A percentile compares a stretch with the other conserved stretches of the same genome.
Conservation (phyloP, 2,888 invertebrate genomes). For the Agrotis exclamationis region DNA sequence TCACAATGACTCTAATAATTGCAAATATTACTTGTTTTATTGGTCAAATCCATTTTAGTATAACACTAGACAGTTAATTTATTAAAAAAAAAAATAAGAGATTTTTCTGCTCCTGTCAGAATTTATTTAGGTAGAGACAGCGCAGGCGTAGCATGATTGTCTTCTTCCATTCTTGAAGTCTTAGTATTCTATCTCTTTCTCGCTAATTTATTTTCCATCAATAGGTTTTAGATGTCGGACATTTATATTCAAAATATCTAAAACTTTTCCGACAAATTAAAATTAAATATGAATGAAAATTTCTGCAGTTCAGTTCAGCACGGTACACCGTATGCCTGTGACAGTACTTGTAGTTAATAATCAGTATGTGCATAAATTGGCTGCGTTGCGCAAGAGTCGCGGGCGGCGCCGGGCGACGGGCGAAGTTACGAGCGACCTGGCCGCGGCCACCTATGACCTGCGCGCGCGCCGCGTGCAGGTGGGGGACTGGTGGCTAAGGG, state of each 20-base stretch:
- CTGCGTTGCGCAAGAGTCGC: slow-evolving; percentile 61
- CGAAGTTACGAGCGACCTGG: slow-evolving; percentile 65
- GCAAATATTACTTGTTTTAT: not conserved
- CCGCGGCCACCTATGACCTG: slow-evolving; percentile 65
- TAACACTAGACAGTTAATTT: not conserved
- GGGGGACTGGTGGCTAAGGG: slow-evolving; percentile 34
- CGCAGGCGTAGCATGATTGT: not conserved
- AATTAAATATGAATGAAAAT: not conserved
- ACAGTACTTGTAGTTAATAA: slow-evolving; percentile 57
- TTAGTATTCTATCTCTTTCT: not conserved
- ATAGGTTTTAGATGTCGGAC: no score
- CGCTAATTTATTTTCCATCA: not conserved
- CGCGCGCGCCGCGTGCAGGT: slow-evolving; percentile 60
- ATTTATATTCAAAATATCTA: no score
- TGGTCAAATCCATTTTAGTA: no score
- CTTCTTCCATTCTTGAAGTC: not conserved
- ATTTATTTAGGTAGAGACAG: not conserved
- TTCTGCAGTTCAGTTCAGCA: not conserved
- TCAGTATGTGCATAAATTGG: slow-evolving; percentile 61
- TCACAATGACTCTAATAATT: not conserved
- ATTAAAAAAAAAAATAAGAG: not conserved
- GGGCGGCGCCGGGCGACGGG: slow-evolving; percentile 59
- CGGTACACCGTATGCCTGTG: slow-evolving; percentile 17
- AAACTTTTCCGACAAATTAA: no score
- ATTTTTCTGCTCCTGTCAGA: not conserved